Percentiles rank a stretch among this genome's conserved stretches.
Conservation (phyloP, 2,113 vertebrate species). For the Arenaria interpres region DNA sequence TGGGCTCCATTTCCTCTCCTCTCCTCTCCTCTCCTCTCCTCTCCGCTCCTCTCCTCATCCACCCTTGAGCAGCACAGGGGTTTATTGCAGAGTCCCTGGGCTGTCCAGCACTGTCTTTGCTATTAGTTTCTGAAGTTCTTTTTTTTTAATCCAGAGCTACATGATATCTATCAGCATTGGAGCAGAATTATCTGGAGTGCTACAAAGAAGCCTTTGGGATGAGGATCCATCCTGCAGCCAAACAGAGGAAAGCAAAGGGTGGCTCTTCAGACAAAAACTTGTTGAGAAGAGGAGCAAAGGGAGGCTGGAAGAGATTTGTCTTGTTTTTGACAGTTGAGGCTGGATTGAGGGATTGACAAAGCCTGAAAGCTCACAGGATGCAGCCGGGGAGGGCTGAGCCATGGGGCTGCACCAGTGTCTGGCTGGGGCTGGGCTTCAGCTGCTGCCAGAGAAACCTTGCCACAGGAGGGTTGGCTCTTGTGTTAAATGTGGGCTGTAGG, state of each 20-base stretch:
- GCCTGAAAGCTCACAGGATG: not conserved
- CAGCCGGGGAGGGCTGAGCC: not conserved
- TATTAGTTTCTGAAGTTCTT: not conserved
- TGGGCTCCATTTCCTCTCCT: not conserved
- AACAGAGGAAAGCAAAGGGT: not conserved
- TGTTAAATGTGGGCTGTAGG: not conserved
- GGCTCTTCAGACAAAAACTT: not conserved
- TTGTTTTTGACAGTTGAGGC: not conserved
- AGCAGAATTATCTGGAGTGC: not conserved
- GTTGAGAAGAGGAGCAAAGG: not conserved
- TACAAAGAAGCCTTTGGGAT: not conserved
- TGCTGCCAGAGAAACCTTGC: not conserved
- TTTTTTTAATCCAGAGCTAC: not conserved
- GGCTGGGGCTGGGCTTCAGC: not conserved
- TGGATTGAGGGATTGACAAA: not conserved
- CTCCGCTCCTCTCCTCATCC: not conserved
- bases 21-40: not conserved
- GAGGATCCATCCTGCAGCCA: not conserved
- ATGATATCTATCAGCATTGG: not conserved
- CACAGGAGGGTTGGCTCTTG: not conserved
- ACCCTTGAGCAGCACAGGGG: not conserved
- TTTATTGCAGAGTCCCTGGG: not conserved
- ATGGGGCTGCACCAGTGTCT: not conserved
- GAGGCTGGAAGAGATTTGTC: not conserved
- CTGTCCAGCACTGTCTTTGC: not conserved